phyloP scores from a whole-genome alignment of 2,888 invertebrate genomes.

The Tachystola acroxantha region DNA sequence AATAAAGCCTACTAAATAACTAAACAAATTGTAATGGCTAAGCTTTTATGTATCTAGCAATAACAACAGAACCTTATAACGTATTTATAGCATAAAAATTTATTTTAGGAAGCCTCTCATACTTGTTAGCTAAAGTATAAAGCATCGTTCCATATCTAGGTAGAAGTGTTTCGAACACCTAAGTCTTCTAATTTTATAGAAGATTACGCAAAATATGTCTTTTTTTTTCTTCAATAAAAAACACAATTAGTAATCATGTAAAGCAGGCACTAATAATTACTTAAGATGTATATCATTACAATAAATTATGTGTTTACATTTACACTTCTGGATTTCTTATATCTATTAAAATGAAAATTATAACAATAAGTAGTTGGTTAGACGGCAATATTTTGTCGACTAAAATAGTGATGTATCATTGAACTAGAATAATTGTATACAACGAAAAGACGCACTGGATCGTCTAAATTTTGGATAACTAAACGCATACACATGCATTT shows the following conservation, averaged over 20 bases:
- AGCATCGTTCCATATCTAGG: conserved; percentile 36
- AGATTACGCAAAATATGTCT: conserved; percentile 70
- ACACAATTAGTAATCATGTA: conserved; percentile 55
- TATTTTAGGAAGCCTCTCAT: conserved; percentile 70
- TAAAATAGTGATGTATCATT: conserved; percentile 18
- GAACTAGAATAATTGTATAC: conserved; percentile 14
- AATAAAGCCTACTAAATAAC: conserved; percentile 70
- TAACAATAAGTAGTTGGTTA: conserved; percentile 52
- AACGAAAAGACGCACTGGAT: conserved; percentile 4
- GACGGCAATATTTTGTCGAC: conserved; percentile 23
- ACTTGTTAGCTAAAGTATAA: conserved; percentile 51
- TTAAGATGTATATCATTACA: conserved; percentile 68
- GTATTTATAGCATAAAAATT: conserved; percentile 54
- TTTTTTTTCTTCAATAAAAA: conserved; percentile 53
- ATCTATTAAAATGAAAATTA: conserved; percentile 55
- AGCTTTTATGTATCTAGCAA: conserved; percentile 73
- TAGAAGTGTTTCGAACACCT: conserved; percentile 56
- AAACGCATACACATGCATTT: background rate
- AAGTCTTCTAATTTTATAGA: conserved; percentile 45
- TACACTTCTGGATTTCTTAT: conserved; percentile 63
- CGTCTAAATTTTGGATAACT: conserved; percentile 7
- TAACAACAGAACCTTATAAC: conserved; percentile 76
- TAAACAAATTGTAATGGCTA: conserved; percentile 69
- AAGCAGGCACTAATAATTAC: conserved; percentile 76
- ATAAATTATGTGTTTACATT: conserved; percentile 74